Percentiles rank a stretch among this genome's conserved stretches.
phyloP scores from a whole-genome alignment of 2,888 invertebrate species.

The Erynnis tages region DNA sequence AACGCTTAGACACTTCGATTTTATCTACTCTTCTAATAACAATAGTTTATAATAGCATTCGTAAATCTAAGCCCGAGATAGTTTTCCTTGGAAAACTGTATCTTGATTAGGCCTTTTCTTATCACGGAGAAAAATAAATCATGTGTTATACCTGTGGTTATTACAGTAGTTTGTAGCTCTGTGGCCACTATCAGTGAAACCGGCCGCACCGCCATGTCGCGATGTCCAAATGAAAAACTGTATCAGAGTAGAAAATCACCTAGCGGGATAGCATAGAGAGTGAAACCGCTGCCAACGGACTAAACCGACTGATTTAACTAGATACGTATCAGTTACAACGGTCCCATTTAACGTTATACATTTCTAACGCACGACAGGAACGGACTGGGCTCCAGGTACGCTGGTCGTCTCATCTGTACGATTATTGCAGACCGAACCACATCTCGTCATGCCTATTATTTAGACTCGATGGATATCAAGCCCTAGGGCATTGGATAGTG shows the following conservation, averaged over 20 bases:
- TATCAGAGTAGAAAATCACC: constrained; percentile 65
- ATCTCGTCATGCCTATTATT: constrained; percentile 59
- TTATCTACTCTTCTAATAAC: no score
- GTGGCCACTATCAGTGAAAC: constrained; percentile 59
- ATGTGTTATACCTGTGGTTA: constrained; percentile 17
- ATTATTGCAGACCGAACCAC: constrained; percentile 45
- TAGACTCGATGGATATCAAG: constrained; percentile 46
- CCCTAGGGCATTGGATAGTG: constrained; percentile 50
- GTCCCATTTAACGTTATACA: constrained; percentile 18
- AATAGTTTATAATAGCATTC: no score
- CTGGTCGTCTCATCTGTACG: constrained; percentile 32
- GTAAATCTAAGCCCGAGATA: no score
- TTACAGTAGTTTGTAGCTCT: constrained; percentile 32
- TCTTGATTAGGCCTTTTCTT: not conserved
- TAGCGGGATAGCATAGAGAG: constrained; percentile 72
- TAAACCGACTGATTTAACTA: constrained; percentile 44
- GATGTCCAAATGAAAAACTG: constrained; percentile 66
- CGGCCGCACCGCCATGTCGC: constrained; percentile 42
- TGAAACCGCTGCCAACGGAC: constrained; percentile 61
- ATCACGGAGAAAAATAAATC: no score
- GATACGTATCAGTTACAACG: constrained; percentile 34
- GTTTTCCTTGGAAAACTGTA: not conserved
- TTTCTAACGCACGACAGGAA: constrained; percentile 9
- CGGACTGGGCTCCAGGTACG: not conserved
- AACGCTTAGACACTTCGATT: no score